Evolutionary conservation across 2,888 invertebrate genomes (phyloP), one percentile per base, ranked within the genome.

Genomic region (Osmoderma eremita): DNA sequence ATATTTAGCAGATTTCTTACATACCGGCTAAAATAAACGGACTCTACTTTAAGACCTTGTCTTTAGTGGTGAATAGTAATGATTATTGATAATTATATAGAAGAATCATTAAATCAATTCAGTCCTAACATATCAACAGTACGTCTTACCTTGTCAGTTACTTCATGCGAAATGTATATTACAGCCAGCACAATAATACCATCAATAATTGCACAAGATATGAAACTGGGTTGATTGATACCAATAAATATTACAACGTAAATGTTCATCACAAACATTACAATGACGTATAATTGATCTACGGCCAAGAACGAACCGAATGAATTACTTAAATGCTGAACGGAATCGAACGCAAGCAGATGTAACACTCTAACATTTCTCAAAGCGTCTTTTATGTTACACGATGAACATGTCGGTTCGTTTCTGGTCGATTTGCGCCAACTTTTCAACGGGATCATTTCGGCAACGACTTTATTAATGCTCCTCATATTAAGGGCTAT

Each of bases 291-390:
- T 0, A 75, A 42, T 63, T 76, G 74, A 67, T 76, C 74, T 1
- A 75, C 54, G 3, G 75, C 75, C 63, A 76, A 51, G 38, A 74
- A 75, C 24, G 63, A 72, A 13, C 76, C 76, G 65, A 71, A 76
- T 36, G 71, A 68, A 39, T 73, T 71, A 12, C 73, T 69, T 48
- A 76, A 54, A 50, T 75, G 68, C 15, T 67, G 45, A 8, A 75
- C 75, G 3, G 69, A 68, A 30, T 74, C 70, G 0, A 73, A 65
- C 24, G 73, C 50, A 67, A 76, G 68, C 18, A 70, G 70, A 51
- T 76, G 74, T 65, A 76, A 69, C 15, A 69, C 45, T 13, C 75
- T 64, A 3, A 74, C 13, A 38, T 73, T 67, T 56, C 68, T 61
- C 51, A 76, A 53, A 36, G 65, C 66, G 6, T 51, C 15, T 18